phyloP scores from a whole-genome alignment of 2,888 invertebrate genomes.

The Ophion ellenae region DNA sequence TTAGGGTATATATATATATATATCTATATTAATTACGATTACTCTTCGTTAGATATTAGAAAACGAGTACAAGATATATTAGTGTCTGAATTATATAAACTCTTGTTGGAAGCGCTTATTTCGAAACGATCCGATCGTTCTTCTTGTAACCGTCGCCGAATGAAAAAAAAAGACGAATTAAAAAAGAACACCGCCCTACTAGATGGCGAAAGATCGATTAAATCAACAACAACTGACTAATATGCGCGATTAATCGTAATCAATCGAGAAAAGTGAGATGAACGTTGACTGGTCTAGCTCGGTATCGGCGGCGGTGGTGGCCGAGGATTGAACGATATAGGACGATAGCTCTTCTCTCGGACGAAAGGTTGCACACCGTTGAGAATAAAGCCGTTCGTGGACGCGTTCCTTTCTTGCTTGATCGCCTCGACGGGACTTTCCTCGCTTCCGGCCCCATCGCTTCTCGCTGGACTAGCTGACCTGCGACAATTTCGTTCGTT shows the following conservation, averaged over 20 bases:
- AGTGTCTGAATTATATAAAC: conserved; percentile 41
- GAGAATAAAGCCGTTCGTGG: conserved; percentile 73
- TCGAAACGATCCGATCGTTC: not conserved
- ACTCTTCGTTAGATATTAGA: conserved; percentile 48
- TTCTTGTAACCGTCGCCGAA: not conserved
- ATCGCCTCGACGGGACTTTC: conserved; percentile 75
- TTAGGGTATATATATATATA: not conserved
- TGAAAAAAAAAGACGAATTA: not conserved
- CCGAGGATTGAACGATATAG: conserved; percentile 83
- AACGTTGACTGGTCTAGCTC: conserved; percentile 30
- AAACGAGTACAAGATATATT: conserved; percentile 48
- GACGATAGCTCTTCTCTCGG: conserved; percentile 82
- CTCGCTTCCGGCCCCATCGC: conserved; percentile 75
- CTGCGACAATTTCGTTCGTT: conserved; percentile 65
- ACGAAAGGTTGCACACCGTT: conserved; percentile 81
- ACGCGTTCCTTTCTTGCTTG: conserved; percentile 72
- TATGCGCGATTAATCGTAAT: conserved; percentile 43
- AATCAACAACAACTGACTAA: conserved; percentile 56
- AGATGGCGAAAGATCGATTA: conserved; percentile 9
- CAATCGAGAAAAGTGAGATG: conserved; percentile 38
- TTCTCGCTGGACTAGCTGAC: conserved; percentile 77
- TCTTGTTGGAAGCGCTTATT: conserved; percentile 40
- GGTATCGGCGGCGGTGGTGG: conserved; percentile 68
- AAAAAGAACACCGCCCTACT: conserved; percentile 6
- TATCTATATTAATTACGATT: conserved; percentile 24